Conservation (phyloP, 2,113 vertebrate species). For the Malurus melanocephalus region DNA sequence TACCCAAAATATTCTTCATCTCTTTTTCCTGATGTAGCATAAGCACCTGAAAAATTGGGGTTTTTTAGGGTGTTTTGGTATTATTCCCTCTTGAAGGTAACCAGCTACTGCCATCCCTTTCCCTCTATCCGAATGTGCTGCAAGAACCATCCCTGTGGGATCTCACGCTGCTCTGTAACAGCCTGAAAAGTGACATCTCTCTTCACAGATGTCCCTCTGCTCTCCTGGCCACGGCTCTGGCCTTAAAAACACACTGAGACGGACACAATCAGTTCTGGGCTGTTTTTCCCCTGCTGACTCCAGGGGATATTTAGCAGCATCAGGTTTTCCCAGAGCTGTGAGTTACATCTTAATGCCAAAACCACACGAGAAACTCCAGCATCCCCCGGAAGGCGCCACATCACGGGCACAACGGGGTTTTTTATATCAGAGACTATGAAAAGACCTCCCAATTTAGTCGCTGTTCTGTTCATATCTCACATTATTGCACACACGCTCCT, state of each 20-base stretch:
- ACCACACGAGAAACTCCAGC: not conserved
- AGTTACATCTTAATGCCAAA: not conserved
- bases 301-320: not conserved
- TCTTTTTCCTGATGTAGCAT: not conserved
- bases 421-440: slow-evolving; percentile 26
- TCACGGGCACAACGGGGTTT: not conserved
- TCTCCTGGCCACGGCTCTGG: not conserved
- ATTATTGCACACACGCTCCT: not conserved
- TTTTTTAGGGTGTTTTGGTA: not conserved
- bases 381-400: not conserved
- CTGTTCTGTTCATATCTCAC: not conserved
- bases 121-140: not conserved
- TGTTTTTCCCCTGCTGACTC: not conserved
- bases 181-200: not conserved
- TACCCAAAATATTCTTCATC: accelerated
- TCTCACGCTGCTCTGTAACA: accelerated
- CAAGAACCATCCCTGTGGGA: not conserved
- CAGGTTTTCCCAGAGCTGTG: not conserved
- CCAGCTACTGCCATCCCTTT: not conserved
- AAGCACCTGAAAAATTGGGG: not conserved
- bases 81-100: not conserved
- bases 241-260: not conserved
- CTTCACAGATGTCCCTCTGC: not conserved
- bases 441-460: slow-evolving; percentile 34
- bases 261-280: not conserved